Evolutionary conservation across 2,797 vertebrate species (phyloP).

Genomic region (Stomatorhinus walkeri): DNA sequence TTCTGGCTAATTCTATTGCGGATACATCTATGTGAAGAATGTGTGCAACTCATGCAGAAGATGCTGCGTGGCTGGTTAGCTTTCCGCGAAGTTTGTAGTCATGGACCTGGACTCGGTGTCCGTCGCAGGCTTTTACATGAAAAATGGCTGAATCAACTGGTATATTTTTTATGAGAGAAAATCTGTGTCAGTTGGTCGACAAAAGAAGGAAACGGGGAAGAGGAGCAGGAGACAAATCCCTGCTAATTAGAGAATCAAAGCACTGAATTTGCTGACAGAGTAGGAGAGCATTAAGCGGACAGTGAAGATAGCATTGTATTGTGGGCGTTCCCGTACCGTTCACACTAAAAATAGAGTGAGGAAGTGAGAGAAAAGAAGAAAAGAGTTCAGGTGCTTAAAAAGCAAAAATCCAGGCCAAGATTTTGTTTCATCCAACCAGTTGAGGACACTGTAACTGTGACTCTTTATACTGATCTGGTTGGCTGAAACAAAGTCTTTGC

Average conservation of each 20-base stretch:
- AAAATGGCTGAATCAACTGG: neutral
- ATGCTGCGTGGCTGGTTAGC: neutral
- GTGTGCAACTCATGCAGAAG: neutral
- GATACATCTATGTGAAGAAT: neutral
- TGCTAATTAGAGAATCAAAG: neutral
- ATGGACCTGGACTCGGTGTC: neutral
- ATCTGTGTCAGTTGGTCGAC: neutral
- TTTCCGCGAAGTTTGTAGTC: neutral
- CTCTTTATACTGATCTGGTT: neutral
- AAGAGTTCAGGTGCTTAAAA: neutral
- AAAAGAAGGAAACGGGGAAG: neutral
- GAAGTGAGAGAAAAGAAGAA: neutral
- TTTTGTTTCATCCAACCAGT: neutral
- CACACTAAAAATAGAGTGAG: neutral
- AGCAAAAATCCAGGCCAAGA: neutral
- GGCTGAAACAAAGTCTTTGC: neutral
- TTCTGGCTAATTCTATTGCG: neutral
- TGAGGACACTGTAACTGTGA: neutral
- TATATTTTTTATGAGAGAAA: neutral
- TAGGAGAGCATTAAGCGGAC: neutral
- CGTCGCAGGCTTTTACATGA: neutral
- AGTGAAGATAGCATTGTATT: neutral
- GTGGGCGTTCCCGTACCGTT: neutral
- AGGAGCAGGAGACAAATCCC: neutral
- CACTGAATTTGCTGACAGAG: neutral